A percentile compares a stretch with the other conserved stretches of the same genome.
phyloP scores from a whole-genome alignment of 2,888 invertebrate genomes.

The Acanthosoma haemorrhoidale region DNA sequence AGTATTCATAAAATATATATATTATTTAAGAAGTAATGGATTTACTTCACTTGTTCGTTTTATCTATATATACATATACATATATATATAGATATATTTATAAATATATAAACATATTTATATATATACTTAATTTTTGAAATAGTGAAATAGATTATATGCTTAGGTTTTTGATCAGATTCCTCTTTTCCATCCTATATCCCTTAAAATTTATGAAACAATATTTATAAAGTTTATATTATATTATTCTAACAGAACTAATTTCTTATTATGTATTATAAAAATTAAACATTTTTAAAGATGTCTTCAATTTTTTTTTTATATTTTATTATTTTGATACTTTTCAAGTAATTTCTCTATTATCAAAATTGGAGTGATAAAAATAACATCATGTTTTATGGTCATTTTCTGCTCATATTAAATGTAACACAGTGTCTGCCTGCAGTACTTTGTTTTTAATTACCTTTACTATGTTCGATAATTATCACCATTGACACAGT shows the following conservation, averaged over 20 bases:
- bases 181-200: conserved; percentile 18
- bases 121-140: not conserved
- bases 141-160: conserved; percentile 19
- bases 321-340: not conserved
- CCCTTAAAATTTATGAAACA: not conserved
- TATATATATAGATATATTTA: conserved; percentile 19
- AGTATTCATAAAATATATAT: conserved; percentile 35
- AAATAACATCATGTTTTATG: too few relatives aligned
- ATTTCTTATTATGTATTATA: not conserved
- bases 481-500: too few relatives aligned
- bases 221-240: conserved; percentile 4
- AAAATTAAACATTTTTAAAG: not conserved
- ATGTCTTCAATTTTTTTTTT: not conserved
- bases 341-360: not conserved
- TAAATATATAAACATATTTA: not conserved
- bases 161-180: conserved; percentile 24
- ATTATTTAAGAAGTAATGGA: conserved; percentile 27
- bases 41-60: conserved; percentile 17
- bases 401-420: too few relatives aligned
- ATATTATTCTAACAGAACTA: not conserved
- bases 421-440: too few relatives aligned
- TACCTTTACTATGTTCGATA: too few relatives aligned
- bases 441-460: too few relatives aligned
- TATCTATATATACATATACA: conserved; percentile 18
- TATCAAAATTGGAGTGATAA: not conserved